Evolutionary conservation across 64 coral and sea anemone genomes (phyloP).

Genomic region (Trachythela sp.): DNA sequence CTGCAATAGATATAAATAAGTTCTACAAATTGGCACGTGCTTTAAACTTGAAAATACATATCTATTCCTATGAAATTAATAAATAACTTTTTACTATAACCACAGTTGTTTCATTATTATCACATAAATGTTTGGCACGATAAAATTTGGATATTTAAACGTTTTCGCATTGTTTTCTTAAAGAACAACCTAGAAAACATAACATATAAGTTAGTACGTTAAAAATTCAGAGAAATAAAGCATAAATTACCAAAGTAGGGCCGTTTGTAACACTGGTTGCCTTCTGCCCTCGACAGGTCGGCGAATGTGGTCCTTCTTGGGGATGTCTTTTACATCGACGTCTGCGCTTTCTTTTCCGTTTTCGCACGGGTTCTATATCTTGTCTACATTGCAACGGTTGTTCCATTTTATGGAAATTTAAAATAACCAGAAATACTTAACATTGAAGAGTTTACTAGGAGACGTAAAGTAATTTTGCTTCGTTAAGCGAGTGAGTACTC

Average conservation of each 20-base stretch:
- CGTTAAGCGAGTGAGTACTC: too few species aligned
- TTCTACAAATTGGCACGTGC: neutral
- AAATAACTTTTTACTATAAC: too few species aligned
- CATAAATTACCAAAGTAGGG: neutral
- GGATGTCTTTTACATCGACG: conserved; percentile 12
- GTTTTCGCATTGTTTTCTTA: neutral
- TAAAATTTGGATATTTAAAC: neutral
- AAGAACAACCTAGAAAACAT: neutral
- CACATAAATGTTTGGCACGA: neutral
- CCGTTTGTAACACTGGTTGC: neutral
- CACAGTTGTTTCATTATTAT: too few species aligned
- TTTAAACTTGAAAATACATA: too few species aligned
- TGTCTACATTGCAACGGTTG: neutral
- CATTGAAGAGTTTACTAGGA: too few species aligned
- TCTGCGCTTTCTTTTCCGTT: neutral
- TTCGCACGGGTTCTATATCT: neutral
- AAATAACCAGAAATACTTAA: neutral
- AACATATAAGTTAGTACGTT: neutral
- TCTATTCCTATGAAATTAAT: too few species aligned
- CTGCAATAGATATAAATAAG: neutral
- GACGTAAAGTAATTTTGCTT: too few species aligned
- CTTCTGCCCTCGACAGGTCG: neutral
- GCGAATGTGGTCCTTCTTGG: neutral
- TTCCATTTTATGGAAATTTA: neutral
- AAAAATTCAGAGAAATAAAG: neutral